Conservation (phyloP, 2,113 vertebrate genomes). For the Eira barbara region DNA sequence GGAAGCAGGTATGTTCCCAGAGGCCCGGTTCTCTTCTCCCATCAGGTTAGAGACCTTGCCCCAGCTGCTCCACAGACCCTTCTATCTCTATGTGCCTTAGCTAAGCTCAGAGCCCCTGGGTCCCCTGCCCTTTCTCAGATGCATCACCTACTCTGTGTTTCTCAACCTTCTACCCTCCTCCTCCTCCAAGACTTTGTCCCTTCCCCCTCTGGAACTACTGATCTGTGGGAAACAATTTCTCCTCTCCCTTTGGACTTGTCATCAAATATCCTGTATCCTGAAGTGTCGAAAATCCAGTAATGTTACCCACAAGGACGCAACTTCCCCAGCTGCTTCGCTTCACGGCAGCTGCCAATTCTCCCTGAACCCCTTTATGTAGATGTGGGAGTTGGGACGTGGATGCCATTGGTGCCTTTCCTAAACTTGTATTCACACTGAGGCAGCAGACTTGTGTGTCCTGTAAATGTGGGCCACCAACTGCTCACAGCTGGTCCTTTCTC, state of each 20-base stretch:
- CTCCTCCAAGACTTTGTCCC: not conserved
- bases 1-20: not conserved
- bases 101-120: no score
- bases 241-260: not conserved
- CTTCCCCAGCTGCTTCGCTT: not conserved
- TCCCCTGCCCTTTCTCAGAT: not conserved
- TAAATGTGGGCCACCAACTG: accelerated
- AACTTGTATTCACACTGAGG: not conserved
- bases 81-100: not conserved
- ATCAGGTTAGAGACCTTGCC: accelerated
- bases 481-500: not conserved
- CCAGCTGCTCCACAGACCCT: no score
- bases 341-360: not conserved
- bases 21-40: not conserved
- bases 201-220: not conserved
- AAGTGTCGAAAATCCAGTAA: not conserved
- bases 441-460: no score
- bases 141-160: not conserved
- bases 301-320: not conserved
- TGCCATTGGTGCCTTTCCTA: not conserved
- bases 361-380: no score
- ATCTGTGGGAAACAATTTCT: not conserved
- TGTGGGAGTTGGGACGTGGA: not conserved
- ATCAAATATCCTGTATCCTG: not conserved
- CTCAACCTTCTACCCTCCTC: not conserved